Evolutionary conservation across 2,797 vertebrate species (phyloP).

Genomic region (Pseudocheirus occidentalis): DNA sequence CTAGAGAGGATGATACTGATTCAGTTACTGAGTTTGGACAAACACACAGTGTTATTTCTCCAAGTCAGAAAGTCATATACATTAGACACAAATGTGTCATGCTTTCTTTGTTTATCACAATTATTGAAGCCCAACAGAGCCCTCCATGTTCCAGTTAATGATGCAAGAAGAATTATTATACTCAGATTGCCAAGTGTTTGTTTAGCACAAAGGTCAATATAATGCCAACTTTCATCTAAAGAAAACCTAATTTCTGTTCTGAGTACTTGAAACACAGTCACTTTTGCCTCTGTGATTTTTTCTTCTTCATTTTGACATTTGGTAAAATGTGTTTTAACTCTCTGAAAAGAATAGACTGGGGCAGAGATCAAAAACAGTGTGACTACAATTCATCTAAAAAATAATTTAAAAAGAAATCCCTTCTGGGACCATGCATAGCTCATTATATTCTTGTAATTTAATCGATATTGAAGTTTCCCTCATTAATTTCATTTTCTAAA

Average conservation of each 20-base stretch:
- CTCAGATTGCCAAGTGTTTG: slow-evolving; percentile 21
- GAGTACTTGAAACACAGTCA: slow-evolving; percentile 40
- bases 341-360: slow-evolving; percentile 38
- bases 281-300: slow-evolving; percentile 47
- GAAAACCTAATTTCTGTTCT: slow-evolving; percentile 17
- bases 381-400: slow-evolving; percentile 52
- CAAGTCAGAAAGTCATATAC: not conserved
- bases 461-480: slow-evolving; percentile 63
- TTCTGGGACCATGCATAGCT: not conserved
- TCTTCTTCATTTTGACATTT: slow-evolving; percentile 51
- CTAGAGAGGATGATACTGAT: not conserved
- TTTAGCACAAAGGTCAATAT: not conserved
- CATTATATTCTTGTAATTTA: slow-evolving; percentile 55
- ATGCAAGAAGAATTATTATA: slow-evolving; percentile 53
- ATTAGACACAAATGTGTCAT: not conserved
- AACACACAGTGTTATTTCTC: not conserved
- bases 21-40: not conserved
- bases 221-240: slow-evolving; percentile 9
- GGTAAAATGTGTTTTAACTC: slow-evolving; percentile 52
- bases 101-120: slow-evolving; percentile 45
- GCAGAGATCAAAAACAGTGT: slow-evolving; percentile 50
- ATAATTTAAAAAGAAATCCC: slow-evolving; percentile 47
- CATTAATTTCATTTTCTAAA: slow-evolving; percentile 64
- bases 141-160: slow-evolving; percentile 10
- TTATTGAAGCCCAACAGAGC: not conserved